phyloP scores from a whole-genome alignment of 2,113 vertebrate species.

The Glaucomys volans region DNA sequence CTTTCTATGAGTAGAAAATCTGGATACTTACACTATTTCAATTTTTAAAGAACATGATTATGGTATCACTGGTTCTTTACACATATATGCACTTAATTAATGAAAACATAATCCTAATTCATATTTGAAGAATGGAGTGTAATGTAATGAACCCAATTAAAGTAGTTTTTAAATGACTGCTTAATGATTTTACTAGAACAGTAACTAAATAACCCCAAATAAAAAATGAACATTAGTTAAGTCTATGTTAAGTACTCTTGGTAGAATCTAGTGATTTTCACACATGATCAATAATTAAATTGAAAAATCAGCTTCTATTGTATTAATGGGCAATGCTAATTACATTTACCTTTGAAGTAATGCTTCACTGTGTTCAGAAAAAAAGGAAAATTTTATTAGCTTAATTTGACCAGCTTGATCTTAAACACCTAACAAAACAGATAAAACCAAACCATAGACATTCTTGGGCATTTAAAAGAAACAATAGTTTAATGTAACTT shows the following conservation, averaged over 20 bases:
- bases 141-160: neutral
- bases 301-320: neutral
- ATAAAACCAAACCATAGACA: too few relatives aligned
- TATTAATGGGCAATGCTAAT: neutral
- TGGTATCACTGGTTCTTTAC: neutral
- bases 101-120: slow-evolving; percentile 5
- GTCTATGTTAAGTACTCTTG: neutral
- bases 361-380: neutral
- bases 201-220: neutral
- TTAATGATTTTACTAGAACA: neutral
- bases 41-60: neutral
- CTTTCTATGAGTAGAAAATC: neutral
- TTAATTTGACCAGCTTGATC: too few relatives aligned
- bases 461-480: too few relatives aligned
- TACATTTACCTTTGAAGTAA: slow-evolving; percentile 15
- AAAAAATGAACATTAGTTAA: neutral
- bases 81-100: neutral
- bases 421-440: too few relatives aligned
- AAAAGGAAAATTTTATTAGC: neutral
- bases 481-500: too few relatives aligned
- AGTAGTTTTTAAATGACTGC: neutral
- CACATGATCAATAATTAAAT: neutral
- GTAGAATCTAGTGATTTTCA: neutral
- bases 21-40: neutral
- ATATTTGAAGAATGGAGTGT: slow-evolving; percentile 12